These are phyloP conservation scores for Lomographa bimaculata DNA, from an alignment of 2,888 invertebrate species.

Conservation along the genomic window DNA sequence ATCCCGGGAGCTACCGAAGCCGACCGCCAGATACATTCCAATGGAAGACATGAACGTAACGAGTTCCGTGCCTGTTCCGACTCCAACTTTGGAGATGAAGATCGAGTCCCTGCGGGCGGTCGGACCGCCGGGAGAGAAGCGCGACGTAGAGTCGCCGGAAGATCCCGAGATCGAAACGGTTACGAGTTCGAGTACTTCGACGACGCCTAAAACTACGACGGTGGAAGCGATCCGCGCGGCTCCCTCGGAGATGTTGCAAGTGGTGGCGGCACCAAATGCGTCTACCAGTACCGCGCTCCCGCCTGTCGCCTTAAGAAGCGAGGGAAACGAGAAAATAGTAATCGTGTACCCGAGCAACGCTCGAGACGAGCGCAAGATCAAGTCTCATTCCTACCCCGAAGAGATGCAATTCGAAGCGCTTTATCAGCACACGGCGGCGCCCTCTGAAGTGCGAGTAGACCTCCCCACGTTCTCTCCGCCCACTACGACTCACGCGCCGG, in stretches of 20 bases:
- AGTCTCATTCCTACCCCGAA: constrained; percentile 76
- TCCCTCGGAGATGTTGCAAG: constrained; percentile 65
- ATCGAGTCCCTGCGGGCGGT: constrained; percentile 70
- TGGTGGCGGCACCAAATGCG: constrained; percentile 60
- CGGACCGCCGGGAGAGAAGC: constrained; percentile 71
- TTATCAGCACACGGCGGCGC: constrained; percentile 70
- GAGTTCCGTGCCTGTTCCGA: constrained; percentile 66
- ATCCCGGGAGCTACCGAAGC: constrained; percentile 67
- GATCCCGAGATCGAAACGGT: constrained; percentile 62
- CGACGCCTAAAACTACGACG: constrained; percentile 48
- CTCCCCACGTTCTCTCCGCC: constrained; percentile 84
- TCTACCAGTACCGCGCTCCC: constrained; percentile 72
- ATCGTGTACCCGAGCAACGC: constrained; percentile 80
- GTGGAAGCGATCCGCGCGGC: constrained; percentile 58
- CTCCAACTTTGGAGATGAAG: constrained; percentile 77
- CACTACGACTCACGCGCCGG: constrained; percentile 41
- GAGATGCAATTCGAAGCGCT: constrained; percentile 78
- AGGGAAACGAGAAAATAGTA: constrained; percentile 68
- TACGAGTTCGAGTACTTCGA: constrained; percentile 50
- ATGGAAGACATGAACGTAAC: constrained; percentile 70
- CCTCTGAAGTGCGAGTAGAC: constrained; percentile 74
- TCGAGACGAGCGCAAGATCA: constrained; percentile 75
- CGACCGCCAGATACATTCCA: constrained; percentile 86
- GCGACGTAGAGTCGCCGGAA: constrained; percentile 67
- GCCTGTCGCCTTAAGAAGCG: constrained; percentile 68